Evolutionary conservation across 2,888 invertebrate genomes (phyloP), one percentile per base, ranked within the genome.

Genomic region (Tethea ocularis): DNA sequence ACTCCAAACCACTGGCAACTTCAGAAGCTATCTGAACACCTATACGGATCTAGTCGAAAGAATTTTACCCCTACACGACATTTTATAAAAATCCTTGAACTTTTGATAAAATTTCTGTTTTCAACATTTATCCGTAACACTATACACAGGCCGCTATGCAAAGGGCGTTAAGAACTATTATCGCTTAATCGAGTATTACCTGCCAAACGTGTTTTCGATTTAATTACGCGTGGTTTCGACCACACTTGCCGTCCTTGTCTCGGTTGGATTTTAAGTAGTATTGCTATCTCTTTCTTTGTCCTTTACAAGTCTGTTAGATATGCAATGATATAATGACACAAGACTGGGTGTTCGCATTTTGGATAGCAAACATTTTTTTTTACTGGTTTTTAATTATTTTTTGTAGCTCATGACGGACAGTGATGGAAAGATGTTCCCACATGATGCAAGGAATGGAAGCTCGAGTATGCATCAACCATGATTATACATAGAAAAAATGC

Each of bases 51-150:
- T 11, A 53, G 7, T 22, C 22, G 13, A 54, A 29, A 38, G 38
- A 38, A 26, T 54, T 36, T 54, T 22, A 17, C 20, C 20, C 29
- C 33, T 20, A 54, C 20, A 20, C 54, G 20, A 54, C 54, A 54
- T 54, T 54, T 33, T 10, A 46, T 10, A 6, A 54, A 20, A 36
- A 33, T 54, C 54, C 54, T 54, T 54, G 54, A 54, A 54, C 54
- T 54, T 54, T 33, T 33, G 54, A 46, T 33, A 54, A 22, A 22
- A 29, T 2, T 53, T 29, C 33, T 36, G 22, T 29, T 46, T 53
- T 5, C n/a, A 53, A 53, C 15, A 52, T 17, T 53, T 17, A 11
- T 29, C 52, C 2, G 46, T 10, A 20, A 20, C 46, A 46, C 10
- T 46, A 8, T 15, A 10, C 26, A 29, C 29, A 15, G 26, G n/a